phyloP scores from a whole-genome alignment of 64 coral and sea anemone species.

The Montipora capricornis region DNA sequence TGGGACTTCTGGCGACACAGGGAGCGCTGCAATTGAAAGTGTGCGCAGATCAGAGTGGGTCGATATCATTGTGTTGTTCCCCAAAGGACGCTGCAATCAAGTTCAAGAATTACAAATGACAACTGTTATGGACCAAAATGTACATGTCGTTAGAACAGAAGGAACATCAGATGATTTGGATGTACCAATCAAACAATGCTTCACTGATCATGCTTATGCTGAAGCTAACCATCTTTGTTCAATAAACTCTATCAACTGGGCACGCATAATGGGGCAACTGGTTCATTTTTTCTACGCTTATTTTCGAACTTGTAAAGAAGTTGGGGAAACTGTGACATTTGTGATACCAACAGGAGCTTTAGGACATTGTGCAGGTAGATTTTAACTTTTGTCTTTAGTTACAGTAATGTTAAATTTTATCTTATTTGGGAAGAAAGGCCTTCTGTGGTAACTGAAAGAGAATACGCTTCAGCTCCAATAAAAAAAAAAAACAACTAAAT shows the following conservation, averaged over 20 bases:
- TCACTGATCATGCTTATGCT: slow-evolving; percentile 52
- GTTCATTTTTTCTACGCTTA: slow-evolving; percentile 94
- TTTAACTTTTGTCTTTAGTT: not conserved
- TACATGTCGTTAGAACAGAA: slow-evolving; percentile 79
- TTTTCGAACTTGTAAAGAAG: slow-evolving; percentile 71
- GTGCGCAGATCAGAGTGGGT: slow-evolving; percentile 63
- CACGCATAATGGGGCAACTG: slow-evolving; percentile 85
- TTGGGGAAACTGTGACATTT: slow-evolving; percentile 77
- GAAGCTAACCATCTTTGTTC: slow-evolving; percentile 71
- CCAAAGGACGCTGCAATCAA: slow-evolving; percentile 82
- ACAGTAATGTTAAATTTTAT: too few species aligned
- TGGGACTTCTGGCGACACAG: slow-evolving; percentile 91
- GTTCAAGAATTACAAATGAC: slow-evolving; percentile 97
- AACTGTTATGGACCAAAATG: slow-evolving; percentile 83
- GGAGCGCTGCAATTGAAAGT: slow-evolving; percentile 96
- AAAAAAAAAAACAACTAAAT: too few species aligned
- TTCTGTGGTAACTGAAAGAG: too few species aligned
- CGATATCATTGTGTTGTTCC: slow-evolving; percentile 87
- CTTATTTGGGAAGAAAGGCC: too few species aligned
- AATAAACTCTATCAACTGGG: slow-evolving; percentile 89
- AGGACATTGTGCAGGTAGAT: slow-evolving; percentile 91
- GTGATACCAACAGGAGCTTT: slow-evolving; percentile 92
- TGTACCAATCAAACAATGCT: slow-evolving; percentile 63
- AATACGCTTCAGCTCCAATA: too few species aligned
- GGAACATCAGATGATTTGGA: slow-evolving; percentile 92